Conservation (phyloP, 2,888 invertebrate genomes). For the Spodoptera picta region DNA sequence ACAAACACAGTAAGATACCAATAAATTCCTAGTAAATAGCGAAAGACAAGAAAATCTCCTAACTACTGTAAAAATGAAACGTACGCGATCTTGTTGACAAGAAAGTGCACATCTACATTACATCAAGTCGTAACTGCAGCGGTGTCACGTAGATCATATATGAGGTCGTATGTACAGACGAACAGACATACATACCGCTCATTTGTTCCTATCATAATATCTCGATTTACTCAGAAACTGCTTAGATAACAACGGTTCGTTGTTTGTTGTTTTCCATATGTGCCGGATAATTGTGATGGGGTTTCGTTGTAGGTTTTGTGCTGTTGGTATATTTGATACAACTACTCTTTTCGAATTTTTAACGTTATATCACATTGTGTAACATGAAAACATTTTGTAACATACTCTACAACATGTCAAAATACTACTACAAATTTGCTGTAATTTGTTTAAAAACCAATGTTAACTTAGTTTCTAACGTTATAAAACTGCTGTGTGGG, state of each 20-base stretch:
- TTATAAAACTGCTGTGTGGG: too few relatives aligned
- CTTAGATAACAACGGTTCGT: conserved; percentile 62
- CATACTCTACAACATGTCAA: too few relatives aligned
- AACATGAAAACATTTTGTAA: too few relatives aligned
- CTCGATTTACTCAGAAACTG: conserved; percentile 61
- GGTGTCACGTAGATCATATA: conserved; percentile 31
- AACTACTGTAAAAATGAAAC: background rate
- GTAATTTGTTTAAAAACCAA: too few relatives aligned
- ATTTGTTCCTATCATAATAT: conserved; percentile 52
- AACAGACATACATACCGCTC: conserved; percentile 31
- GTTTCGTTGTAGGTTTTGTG: background rate
- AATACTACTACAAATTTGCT: too few relatives aligned
- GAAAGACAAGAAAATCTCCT: background rate
- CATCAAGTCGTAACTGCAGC: conserved; percentile 12
- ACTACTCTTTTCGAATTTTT: too few relatives aligned
- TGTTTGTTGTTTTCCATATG: conserved; percentile 42
- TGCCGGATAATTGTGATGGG: conserved; percentile 20
- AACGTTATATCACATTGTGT: too few relatives aligned
- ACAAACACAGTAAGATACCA: too few relatives aligned
- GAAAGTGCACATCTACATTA: conserved; percentile 10
- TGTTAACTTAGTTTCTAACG: too few relatives aligned
- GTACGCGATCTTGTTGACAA: conserved; percentile 10
- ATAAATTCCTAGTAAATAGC: conserved; percentile 2
- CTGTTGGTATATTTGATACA: too few relatives aligned
- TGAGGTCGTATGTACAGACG: conserved; percentile 14